phyloP scores from a whole-genome alignment of 2,797 vertebrate genomes.

The Adelosebastes latens region DNA sequence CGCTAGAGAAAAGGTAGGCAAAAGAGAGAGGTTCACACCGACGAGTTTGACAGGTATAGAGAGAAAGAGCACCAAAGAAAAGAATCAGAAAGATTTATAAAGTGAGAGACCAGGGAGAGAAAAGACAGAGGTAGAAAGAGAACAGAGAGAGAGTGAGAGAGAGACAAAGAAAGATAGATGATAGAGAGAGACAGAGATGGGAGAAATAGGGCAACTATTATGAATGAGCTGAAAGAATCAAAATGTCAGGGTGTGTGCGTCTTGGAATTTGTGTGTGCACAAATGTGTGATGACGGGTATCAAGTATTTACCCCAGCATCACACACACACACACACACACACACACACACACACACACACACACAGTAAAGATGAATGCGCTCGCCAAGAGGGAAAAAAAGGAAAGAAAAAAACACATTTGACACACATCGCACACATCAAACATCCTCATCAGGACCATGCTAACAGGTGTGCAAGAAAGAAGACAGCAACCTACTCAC shows the following conservation, averaged over 20 bases:
- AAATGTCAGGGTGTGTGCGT: constrained; percentile 47
- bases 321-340: background rate
- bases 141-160: background rate
- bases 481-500: constrained; percentile 10
- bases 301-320: constrained; percentile 49
- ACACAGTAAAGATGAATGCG: background rate
- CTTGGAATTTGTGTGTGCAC: background rate
- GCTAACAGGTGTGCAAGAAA: constrained; percentile 61
- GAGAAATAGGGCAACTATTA: constrained; percentile 43
- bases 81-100: constrained; percentile 38
- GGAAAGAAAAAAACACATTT: constrained; percentile 14
- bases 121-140: background rate
- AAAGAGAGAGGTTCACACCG: constrained; percentile 31
- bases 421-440: constrained; percentile 54
- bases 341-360: background rate
- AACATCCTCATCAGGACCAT: constrained; percentile 37
- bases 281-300: constrained; percentile 42
- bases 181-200: constrained; percentile 1
- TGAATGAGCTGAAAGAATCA: constrained; percentile 59
- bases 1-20: constrained; percentile 38
- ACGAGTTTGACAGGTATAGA: constrained; percentile 52
- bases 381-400: background rate
- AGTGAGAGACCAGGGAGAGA: constrained; percentile 28
- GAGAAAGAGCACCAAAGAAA: constrained; percentile 27
- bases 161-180: background rate